Conservation (phyloP, 2,888 invertebrate species). For the Polydrusus tereticollis region DNA sequence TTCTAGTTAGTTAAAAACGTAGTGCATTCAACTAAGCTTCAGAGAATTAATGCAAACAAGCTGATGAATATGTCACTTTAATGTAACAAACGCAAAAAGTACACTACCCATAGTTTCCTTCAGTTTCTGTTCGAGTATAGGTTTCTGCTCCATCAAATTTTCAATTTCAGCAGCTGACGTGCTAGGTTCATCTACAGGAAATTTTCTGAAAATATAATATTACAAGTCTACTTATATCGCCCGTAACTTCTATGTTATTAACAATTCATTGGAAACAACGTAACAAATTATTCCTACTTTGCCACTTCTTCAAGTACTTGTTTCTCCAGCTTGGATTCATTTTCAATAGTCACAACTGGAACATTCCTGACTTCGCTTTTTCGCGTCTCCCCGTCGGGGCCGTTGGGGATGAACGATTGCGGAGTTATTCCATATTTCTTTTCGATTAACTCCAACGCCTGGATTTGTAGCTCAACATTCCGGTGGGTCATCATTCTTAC, state of each 20-base stretch:
- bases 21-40: too few relatives aligned
- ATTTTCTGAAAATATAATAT: conserved; percentile 59
- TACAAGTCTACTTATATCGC: too few relatives aligned
- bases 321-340: conserved; percentile 60
- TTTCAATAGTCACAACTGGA: conserved; percentile 66
- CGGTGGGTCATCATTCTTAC: conserved; percentile 93
- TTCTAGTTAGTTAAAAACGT: too few relatives aligned
- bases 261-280: neutral
- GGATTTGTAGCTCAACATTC: conserved; percentile 90
- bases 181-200: conserved; percentile 57
- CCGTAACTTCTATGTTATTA: too few relatives aligned
- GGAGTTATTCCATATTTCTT: conserved; percentile 80
- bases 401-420: conserved; percentile 71
- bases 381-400: conserved; percentile 49
- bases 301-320: conserved; percentile 67
- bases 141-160: conserved; percentile 63
- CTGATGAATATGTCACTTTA: too few relatives aligned
- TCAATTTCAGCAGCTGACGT: conserved; percentile 58
- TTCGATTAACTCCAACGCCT: conserved; percentile 88
- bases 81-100: too few relatives aligned
- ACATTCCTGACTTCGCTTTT: conserved; percentile 30
- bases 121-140: conserved; percentile 62
- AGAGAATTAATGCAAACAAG: too few relatives aligned
- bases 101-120: conserved; percentile 59
- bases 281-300: conserved; percentile 57